Evolutionary conservation across 2,888 invertebrate species (phyloP).

Genomic region (Octonoba sinensis): DNA sequence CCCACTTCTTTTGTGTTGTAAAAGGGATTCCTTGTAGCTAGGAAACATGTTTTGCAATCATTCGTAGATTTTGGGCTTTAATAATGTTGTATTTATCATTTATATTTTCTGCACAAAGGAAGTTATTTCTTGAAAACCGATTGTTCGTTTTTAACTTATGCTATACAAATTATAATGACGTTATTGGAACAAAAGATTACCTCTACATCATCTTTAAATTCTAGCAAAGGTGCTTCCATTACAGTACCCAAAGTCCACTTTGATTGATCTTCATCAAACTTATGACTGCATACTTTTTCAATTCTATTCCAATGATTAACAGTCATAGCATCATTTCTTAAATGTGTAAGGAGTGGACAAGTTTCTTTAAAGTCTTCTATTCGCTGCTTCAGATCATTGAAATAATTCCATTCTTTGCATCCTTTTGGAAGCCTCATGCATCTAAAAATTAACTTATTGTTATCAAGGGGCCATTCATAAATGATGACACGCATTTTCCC

Average conservation of each 20-base stretch:
- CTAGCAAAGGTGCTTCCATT: slow-evolving; percentile 86
- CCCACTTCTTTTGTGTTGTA: too few species aligned
- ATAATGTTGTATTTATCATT: too few species aligned
- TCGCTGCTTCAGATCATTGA: slow-evolving; percentile 84
- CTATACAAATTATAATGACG: too few species aligned
- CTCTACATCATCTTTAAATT: slow-evolving; percentile 89
- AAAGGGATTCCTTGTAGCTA: too few species aligned
- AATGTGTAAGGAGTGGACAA: slow-evolving; percentile 86
- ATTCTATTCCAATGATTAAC: slow-evolving; percentile 83
- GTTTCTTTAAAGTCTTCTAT: slow-evolving; percentile 92
- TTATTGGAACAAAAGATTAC: slow-evolving; percentile 71
- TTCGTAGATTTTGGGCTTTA: too few species aligned
- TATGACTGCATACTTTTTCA: slow-evolving; percentile 76
- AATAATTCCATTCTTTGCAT: slow-evolving; percentile 91
- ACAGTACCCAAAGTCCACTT: slow-evolving; percentile 84
- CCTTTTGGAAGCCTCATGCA: slow-evolving; percentile 86
- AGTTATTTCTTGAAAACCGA: too few species aligned
- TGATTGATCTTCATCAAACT: slow-evolving; percentile 84
- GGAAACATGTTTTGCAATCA: too few species aligned
- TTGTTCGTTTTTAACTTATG: too few species aligned
- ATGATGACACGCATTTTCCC: too few species aligned
- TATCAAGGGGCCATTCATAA: background rate
- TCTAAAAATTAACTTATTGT: slow-evolving; percentile 71
- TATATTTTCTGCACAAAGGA: too few species aligned
- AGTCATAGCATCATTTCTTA: slow-evolving; percentile 90